Conservation (phyloP, 2,797 vertebrate species). For the Dryobates pubescens region DNA sequence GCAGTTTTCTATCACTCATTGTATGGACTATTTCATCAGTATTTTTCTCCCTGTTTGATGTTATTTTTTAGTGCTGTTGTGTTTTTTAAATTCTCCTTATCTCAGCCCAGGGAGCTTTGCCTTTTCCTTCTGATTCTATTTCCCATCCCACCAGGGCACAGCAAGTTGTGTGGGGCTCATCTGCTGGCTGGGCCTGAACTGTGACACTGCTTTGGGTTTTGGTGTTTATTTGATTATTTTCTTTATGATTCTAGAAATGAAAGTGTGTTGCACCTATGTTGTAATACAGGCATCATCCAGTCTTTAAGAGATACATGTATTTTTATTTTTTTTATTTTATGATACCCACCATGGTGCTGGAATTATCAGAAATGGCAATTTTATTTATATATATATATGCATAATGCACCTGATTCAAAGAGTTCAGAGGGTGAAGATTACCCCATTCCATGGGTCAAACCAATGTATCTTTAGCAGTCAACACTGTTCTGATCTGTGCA, state of each 20-base stretch:
- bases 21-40: too few species aligned
- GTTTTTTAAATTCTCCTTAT: too few species aligned
- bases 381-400: too few species aligned
- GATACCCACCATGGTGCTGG: background rate
- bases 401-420: background rate
- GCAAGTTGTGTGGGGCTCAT: too few species aligned
- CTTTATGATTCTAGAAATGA: background rate
- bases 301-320: background rate
- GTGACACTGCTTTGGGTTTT: too few species aligned
- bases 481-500: background rate
- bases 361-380: background rate
- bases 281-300: background rate
- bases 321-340: background rate
- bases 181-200: too few species aligned
- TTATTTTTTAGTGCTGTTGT: too few species aligned
- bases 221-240: background rate
- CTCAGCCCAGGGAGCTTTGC: too few species aligned
- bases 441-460: background rate
- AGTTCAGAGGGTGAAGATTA: fast-evolving
- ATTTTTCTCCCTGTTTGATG: too few species aligned
- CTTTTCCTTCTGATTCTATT: too few species aligned
- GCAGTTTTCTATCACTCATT: too few species aligned
- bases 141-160: too few species aligned
- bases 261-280: background rate
- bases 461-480: background rate